phyloP scores from a whole-genome alignment of 2,888 invertebrate species.

The Microplitis manilae region DNA sequence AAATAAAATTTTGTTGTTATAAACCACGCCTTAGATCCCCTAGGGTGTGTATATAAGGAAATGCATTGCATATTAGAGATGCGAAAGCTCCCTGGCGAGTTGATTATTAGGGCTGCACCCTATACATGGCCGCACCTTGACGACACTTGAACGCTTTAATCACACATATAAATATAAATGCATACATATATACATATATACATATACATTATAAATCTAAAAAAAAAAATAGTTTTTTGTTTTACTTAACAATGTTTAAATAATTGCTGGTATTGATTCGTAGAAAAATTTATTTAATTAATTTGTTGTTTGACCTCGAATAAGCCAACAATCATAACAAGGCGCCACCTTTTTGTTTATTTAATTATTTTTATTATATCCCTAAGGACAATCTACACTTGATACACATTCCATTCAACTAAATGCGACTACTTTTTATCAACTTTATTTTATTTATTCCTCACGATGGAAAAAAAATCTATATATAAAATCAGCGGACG shows the following conservation, averaged over 20 bases:
- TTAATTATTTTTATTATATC: background rate
- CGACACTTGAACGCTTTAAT: background rate
- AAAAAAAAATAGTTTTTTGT: too few relatives aligned
- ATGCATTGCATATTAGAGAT: conserved; percentile 5
- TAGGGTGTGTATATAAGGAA: conserved; percentile 1
- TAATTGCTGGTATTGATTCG: background rate
- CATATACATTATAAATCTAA: background rate
- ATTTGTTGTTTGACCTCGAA: background rate
- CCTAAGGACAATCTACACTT: background rate
- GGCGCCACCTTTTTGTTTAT: background rate
- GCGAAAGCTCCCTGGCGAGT: conserved; percentile 43
- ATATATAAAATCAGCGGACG: background rate
- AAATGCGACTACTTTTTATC: background rate
- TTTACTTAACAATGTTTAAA: too few relatives aligned
- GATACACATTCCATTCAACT: background rate
- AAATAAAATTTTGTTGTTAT: conserved; percentile 18
- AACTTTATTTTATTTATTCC: background rate
- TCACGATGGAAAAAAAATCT: background rate
- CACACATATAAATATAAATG: background rate
- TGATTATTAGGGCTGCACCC: conserved; percentile 61
- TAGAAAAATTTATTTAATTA: background rate
- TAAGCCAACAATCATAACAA: background rate
- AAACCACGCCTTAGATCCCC: background rate
- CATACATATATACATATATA: background rate
- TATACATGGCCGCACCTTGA: conserved; percentile 60